These are phyloP conservation scores for Thaumetopoea pityocampa DNA, from an alignment of 1,140 invertebrate genomes.

Conservation along the genomic window DNA sequence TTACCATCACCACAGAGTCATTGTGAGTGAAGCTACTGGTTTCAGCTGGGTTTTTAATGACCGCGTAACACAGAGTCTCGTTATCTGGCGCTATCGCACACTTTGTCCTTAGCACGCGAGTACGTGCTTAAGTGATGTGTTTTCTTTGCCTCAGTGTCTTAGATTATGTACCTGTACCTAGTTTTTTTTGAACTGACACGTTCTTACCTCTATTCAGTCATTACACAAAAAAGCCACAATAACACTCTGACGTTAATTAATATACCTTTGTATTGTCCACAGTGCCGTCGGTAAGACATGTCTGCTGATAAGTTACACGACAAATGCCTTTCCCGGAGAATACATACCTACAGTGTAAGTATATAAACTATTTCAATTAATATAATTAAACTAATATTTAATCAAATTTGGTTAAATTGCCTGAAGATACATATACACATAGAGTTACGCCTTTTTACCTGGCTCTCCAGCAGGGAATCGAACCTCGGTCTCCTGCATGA, in stretches of 20 bases:
- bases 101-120: slow-evolving; percentile 23
- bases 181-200: background rate
- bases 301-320: slow-evolving; percentile 96
- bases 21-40: too few species aligned
- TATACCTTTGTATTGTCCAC: slow-evolving; percentile 68
- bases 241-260: slow-evolving; percentile 15
- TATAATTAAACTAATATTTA: too few species aligned
- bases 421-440: too few species aligned
- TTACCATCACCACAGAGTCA: too few species aligned
- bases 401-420: too few species aligned
- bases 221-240: slow-evolving; percentile 1
- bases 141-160: slow-evolving; percentile 34
- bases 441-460: too few species aligned
- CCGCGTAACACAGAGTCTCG: too few species aligned
- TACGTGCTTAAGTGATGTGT: slow-evolving; percentile 35
- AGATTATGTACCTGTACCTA: background rate
- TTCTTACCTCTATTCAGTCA: slow-evolving; percentile 4
- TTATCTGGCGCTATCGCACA: slow-evolving; percentile 16
- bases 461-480: too few species aligned
- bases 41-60: background rate
- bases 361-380: slow-evolving; percentile 16
- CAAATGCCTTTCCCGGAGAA: slow-evolving; percentile 97
- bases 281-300: slow-evolving; percentile 98
- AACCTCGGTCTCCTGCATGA: too few species aligned
- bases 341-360: slow-evolving; percentile 96